Conservation (phyloP, 2,888 invertebrate genomes). For the Cremastinae sp. region DNA sequence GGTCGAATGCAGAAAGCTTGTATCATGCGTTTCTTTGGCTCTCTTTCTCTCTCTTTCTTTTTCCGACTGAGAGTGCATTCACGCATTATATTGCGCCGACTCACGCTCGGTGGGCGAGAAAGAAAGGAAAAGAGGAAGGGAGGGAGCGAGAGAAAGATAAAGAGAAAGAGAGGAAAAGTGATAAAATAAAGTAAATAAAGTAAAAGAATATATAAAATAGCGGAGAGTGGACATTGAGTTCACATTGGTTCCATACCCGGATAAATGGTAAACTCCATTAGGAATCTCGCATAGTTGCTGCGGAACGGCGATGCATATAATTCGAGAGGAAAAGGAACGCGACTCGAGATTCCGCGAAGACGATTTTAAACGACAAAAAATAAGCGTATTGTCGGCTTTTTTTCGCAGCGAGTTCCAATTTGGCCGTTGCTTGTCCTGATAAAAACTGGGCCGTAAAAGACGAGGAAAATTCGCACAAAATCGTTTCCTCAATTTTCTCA, state of each 20-base stretch:
- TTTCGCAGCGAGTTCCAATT: too few species aligned
- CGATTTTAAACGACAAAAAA: neutral
- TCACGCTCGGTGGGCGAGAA: neutral
- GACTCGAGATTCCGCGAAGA: slow-evolving; percentile 37
- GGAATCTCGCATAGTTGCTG: slow-evolving; percentile 44
- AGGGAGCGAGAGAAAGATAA: neutral
- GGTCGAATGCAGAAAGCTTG: slow-evolving; percentile 56
- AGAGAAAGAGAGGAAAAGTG: slow-evolving; percentile 9
- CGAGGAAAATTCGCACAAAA: too few species aligned
- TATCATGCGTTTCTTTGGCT: slow-evolving; percentile 25
- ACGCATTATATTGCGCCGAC: slow-evolving; percentile 6
- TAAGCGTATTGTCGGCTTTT: neutral
- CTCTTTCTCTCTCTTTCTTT: slow-evolving; percentile 14
- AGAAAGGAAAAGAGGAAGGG: neutral
- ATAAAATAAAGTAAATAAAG: neutral
- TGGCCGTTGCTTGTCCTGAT: neutral
- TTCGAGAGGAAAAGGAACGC: slow-evolving; percentile 21
- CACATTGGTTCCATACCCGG: slow-evolving; percentile 54
- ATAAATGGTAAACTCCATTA: slow-evolving; percentile 58
- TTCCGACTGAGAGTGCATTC: slow-evolving; percentile 12
- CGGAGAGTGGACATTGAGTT: slow-evolving; percentile 44
- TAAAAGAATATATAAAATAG: slow-evolving; percentile 29
- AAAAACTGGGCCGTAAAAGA: neutral
- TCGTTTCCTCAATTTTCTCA: too few species aligned
- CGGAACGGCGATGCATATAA: slow-evolving; percentile 2